Conservation (phyloP, 2,113 vertebrate species). For the Platanista minor region DNA sequence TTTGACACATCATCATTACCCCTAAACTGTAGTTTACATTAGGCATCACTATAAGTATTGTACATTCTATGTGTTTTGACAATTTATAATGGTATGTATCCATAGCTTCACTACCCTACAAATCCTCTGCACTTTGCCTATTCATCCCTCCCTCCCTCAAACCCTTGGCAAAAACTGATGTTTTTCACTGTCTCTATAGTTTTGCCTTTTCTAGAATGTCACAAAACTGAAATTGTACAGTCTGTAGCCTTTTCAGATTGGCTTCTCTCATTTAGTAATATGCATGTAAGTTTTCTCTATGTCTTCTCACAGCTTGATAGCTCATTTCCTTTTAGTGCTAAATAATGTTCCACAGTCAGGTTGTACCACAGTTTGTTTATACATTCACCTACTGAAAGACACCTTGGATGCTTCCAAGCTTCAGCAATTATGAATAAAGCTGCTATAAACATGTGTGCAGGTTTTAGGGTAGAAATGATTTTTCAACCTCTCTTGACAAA, state of each 20-base stretch:
- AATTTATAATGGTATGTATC: background rate
- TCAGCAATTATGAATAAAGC: background rate
- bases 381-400: background rate
- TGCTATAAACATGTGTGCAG: too few relatives aligned
- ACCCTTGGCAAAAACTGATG: background rate
- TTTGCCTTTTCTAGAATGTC: background rate
- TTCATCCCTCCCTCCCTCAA: background rate
- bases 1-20: background rate
- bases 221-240: background rate
- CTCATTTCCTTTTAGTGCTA: background rate
- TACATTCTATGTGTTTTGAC: background rate
- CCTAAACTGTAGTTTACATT: background rate
- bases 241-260: background rate
- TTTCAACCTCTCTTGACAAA: too few relatives aligned
- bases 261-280: background rate
- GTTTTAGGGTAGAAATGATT: too few relatives aligned
- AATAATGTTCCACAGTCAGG: background rate
- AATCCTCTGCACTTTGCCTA: background rate
- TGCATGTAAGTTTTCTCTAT: background rate
- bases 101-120: background rate
- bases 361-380: background rate
- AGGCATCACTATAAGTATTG: background rate
- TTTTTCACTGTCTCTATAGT: background rate
- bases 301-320: background rate
- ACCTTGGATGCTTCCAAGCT: background rate